Evolutionary conservation across 2,888 invertebrate species (phyloP), one percentile per base, ranked within the genome.

Genomic region (Pantelozetes paolii): DNA sequence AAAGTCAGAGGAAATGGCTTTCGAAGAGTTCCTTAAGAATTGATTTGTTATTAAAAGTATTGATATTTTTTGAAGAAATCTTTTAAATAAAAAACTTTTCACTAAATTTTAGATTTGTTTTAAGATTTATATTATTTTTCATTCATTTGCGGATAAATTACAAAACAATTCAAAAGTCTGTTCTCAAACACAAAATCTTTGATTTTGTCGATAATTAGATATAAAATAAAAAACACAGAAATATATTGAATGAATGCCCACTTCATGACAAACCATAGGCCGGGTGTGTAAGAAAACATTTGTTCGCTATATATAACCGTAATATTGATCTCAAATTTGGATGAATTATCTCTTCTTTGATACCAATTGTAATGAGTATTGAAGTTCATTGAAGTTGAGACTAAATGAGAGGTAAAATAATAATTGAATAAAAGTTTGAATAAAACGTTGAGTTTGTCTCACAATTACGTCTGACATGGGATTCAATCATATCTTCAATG

Each of bases 221-320:
- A 42, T 9, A 74, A 8, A 8, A 75, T 13, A 9, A 74, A 40
- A 40, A 32, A 75, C 23, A 75, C 42, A 1, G 74, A 48, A 3
- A 76, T 32, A 40, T 76, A 76, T 48, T 76, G 76, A 40, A 76
- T 74, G 54, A 72, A 74, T 8, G 74, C 76, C 74, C 73, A 75
- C 72, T 76, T 76, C 18, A 76, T 40, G 18, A 74, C 71, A 57
- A 59, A 72, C 71, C 75, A 75, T 26, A 76, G 42, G 36, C 76
- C 76, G 5, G 76, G 71, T 28, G 50, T 64, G 28, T 74, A 76
- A 36, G 30, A 30, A 32, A 76, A 72, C 18, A 69, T 40, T 71
- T 76, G 72, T 42, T 76, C 76, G 15, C 18, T 30, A 42, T 73
- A 73, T n/a, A 45, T n/a, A 20, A 73, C 26, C n/a, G 45, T 73